Evolutionary conservation across 2,797 vertebrate species (phyloP).

Genomic region (Sciaenops ocellatus): DNA sequence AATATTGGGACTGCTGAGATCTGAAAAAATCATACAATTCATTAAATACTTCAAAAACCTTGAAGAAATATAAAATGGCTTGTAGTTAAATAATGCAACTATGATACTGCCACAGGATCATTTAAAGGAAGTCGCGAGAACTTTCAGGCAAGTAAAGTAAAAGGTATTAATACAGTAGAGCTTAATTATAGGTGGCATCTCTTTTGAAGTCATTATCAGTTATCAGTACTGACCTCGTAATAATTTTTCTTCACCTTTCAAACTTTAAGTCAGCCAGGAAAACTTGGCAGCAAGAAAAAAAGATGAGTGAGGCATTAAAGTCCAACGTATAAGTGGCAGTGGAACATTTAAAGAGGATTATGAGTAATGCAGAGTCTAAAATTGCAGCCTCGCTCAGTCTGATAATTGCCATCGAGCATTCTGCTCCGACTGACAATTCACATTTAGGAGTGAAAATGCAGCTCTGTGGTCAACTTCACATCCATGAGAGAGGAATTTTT

Average conservation of each 20-base stretch:
- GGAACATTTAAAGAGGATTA: slow-evolving; percentile 69
- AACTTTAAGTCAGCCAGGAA: slow-evolving; percentile 64
- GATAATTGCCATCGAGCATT: slow-evolving; percentile 65
- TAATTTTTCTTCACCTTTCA: slow-evolving; percentile 66
- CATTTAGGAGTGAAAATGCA: slow-evolving; percentile 29
- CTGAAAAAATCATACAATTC: not conserved
- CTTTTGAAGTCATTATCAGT: slow-evolving; percentile 25
- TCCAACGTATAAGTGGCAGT: slow-evolving; percentile 53
- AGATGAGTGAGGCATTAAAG: slow-evolving; percentile 59
- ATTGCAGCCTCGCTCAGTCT: slow-evolving; percentile 56
- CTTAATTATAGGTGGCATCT: slow-evolving; percentile 14
- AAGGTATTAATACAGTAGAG: not conserved
- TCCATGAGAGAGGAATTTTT: not conserved
- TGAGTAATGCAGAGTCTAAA: slow-evolving; percentile 56
- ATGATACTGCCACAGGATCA: not conserved
- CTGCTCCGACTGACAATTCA: slow-evolving; percentile 30
- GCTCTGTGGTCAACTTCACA: slow-evolving; percentile 27
- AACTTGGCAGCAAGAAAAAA: slow-evolving; percentile 14
- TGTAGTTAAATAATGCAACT: not conserved
- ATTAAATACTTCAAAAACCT: not conserved
- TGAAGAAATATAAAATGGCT: not conserved
- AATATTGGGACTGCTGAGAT: not conserved
- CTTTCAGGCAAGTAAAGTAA: not conserved
- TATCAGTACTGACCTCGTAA: slow-evolving; percentile 55
- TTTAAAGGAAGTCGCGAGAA: not conserved